Evolutionary conservation across 2,113 vertebrate species (phyloP).

Genomic region (Prunella himalayana): DNA sequence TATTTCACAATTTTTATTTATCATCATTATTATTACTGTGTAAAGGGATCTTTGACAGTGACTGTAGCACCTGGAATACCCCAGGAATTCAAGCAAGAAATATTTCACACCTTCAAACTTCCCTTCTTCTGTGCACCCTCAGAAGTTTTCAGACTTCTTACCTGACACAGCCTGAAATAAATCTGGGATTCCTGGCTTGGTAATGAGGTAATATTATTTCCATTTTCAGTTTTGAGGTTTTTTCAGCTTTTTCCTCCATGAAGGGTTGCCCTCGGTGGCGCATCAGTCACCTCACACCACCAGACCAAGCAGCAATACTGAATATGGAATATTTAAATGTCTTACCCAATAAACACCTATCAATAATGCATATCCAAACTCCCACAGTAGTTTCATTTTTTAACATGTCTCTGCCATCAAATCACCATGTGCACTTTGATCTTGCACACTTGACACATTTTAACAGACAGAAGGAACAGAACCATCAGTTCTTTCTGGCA

Average conservation of each 20-base stretch:
- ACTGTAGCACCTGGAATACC: not conserved
- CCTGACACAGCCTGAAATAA: not conserved
- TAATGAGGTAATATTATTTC: not conserved
- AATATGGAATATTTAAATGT: not conserved
- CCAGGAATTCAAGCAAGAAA: not conserved
- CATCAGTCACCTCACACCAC: not conserved
- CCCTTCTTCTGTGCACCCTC: not conserved
- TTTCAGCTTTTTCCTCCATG: not conserved
- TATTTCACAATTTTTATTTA: not conserved
- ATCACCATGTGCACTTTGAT: not conserved
- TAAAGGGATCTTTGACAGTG: not conserved
- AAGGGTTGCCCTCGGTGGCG: not conserved
- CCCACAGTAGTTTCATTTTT: not conserved
- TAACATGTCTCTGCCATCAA: not conserved
- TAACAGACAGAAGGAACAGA: slow-evolving; percentile 27
- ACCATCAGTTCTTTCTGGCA: slow-evolving; percentile 20
- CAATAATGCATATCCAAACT: not conserved
- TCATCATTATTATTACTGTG: not conserved
- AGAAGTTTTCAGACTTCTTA: not conserved
- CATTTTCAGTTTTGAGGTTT: not conserved
- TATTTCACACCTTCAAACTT: not conserved
- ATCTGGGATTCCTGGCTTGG: not conserved
- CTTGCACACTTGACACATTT: not conserved
- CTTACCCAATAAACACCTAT: not conserved
- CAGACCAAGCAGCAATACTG: accelerated